Percentiles rank a stretch among this genome's conserved stretches.
phyloP scores from a whole-genome alignment of 2,888 invertebrate genomes.

The Merodon equestris region DNA sequence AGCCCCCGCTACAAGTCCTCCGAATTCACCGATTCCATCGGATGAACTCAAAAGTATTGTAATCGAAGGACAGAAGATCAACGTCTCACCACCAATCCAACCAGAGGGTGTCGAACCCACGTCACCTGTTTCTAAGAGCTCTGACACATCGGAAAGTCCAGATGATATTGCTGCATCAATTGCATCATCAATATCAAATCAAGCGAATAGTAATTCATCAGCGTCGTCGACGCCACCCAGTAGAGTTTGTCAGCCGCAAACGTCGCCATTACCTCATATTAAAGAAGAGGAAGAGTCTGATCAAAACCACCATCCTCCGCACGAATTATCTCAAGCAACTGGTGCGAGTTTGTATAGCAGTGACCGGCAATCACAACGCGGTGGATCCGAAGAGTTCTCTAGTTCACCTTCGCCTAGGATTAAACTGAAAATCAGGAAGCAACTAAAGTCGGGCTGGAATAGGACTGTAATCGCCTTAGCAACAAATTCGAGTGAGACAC shows the following conservation, averaged over 20 bases:
- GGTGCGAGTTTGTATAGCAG: conserved; percentile 74
- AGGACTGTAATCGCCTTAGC: conserved; percentile 75
- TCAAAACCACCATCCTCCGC: conserved; percentile 79
- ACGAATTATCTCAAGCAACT: conserved; percentile 77
- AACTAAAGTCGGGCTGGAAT: conserved; percentile 77
- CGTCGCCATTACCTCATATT: conserved; percentile 89
- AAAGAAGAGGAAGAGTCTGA: conserved; percentile 88
- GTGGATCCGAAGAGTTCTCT: conserved; percentile 71
- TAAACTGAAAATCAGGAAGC: conserved; percentile 78
- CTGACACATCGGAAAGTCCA: conserved; percentile 74
- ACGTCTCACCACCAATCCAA: conserved; percentile 59
- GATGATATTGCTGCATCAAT: conserved; percentile 70
- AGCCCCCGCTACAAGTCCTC: conserved; percentile 82
- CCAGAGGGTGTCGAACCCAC: conserved; percentile 65
- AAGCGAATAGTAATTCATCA: conserved; percentile 65
- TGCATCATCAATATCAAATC: conserved; percentile 64
- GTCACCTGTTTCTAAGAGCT: conserved; percentile 71
- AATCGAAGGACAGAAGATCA: conserved; percentile 65
- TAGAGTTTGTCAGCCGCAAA: conserved; percentile 81
- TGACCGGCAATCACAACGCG: conserved; percentile 72
- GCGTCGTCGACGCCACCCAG: conserved; percentile 74
- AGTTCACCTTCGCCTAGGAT: conserved; percentile 78
- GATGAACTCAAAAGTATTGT: conserved; percentile 73
- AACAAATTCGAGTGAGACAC: conserved; percentile 76
- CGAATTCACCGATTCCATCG: conserved; percentile 76